Conservation (phyloP, 2,113 vertebrate species). For the Trinectes maculatus region DNA sequence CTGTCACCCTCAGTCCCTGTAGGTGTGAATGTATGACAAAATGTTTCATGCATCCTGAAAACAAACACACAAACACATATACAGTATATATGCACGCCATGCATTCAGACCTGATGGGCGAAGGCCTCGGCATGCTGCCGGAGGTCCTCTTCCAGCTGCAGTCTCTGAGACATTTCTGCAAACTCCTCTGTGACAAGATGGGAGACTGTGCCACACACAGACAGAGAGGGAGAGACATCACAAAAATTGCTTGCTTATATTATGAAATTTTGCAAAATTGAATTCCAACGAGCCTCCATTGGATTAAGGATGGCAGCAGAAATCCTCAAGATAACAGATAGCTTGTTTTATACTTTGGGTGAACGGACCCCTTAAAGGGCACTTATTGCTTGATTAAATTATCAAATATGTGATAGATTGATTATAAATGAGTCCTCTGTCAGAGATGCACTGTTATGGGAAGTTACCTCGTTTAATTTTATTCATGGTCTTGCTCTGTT, state of each 20-base stretch:
- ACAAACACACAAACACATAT: slow-evolving; percentile 15
- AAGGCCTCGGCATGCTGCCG: slow-evolving; percentile 81
- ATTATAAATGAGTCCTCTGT: too few relatives aligned
- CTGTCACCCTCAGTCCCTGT: slow-evolving; percentile 53
- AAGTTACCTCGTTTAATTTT: slow-evolving; percentile 82
- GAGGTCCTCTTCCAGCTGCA: slow-evolving; percentile 84
- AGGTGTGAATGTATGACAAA: slow-evolving; percentile 72
- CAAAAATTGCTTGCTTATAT: neutral
- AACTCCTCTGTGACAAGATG: slow-evolving; percentile 82
- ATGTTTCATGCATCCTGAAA: slow-evolving; percentile 34
- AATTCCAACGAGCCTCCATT: too few relatives aligned
- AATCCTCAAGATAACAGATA: too few relatives aligned
- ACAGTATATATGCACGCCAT: neutral
- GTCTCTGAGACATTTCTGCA: slow-evolving; percentile 77
- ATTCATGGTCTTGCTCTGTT: slow-evolving; percentile 74
- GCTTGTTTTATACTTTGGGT: neutral
- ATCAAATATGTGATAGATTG: too few relatives aligned
- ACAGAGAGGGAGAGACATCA: slow-evolving; percentile 10
- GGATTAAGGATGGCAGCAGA: too few relatives aligned
- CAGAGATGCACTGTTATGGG: neutral
- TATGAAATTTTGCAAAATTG: neutral
- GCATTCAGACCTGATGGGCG: slow-evolving; percentile 81
- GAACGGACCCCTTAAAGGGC: neutral
- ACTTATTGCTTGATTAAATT: too few relatives aligned
- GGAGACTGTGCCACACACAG: slow-evolving; percentile 74